Evolutionary conservation across 2,113 vertebrate species (phyloP).

Genomic region (Spea multiplicata): DNA sequence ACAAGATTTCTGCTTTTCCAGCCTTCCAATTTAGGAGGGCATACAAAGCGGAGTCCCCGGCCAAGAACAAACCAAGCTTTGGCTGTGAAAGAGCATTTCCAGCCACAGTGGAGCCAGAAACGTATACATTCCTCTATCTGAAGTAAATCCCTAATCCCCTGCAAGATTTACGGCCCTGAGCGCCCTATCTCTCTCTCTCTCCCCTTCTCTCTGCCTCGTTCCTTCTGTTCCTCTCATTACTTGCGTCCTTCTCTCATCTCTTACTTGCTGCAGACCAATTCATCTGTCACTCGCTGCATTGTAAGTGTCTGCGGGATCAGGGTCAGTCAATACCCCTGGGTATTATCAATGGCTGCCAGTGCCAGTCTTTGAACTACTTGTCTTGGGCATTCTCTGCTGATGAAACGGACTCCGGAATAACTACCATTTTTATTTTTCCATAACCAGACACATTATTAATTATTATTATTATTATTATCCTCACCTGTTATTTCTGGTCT

Average conservation of each 20-base stretch:
- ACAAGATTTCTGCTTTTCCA: conserved; percentile 55
- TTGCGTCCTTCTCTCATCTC: conserved; percentile 39
- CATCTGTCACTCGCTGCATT: conserved; percentile 27
- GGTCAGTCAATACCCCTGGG: conserved; percentile 4
- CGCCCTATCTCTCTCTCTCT: conserved; percentile 49
- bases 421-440: no score
- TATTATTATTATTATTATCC: no score
- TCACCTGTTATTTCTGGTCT: no score
- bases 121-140: conserved; percentile 66
- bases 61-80: conserved; percentile 60
- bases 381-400: no score
- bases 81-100: conserved; percentile 62
- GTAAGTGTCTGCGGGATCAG: conserved; percentile 11
- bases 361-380: no score
- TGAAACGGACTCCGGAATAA: no score
- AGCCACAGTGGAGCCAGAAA: conserved; percentile 65
- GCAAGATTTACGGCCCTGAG: conserved; percentile 60
- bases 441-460: no score
- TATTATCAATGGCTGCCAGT: no score
- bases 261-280: conserved; percentile 18
- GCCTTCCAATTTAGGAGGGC: conserved; percentile 55
- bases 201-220: conserved; percentile 44
- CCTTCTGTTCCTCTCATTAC: conserved; percentile 44
- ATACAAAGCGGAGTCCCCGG: conserved; percentile 53
- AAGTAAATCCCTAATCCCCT: conserved; percentile 60